These are phyloP conservation scores for Agelas oroides DNA, from an alignment of 37 sponge, comb jelly and placozoan genomes.

Conservation along the genomic window DNA sequence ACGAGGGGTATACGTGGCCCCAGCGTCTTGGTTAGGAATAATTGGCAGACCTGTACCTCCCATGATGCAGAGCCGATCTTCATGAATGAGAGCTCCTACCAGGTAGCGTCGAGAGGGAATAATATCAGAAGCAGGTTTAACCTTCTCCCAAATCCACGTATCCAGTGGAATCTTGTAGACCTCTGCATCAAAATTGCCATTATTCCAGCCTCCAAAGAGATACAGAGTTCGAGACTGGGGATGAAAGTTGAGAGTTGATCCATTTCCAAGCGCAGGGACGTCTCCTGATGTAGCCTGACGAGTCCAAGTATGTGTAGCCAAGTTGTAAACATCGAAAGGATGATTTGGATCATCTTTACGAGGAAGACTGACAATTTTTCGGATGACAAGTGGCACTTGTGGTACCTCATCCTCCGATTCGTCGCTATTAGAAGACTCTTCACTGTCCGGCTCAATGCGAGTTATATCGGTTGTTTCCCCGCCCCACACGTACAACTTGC, in stretches of 20 bases:
- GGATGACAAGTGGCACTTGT: not conserved
- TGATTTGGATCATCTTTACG: not conserved
- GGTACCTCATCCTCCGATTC: conserved; percentile 1
- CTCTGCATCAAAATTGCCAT: conserved; percentile 48
- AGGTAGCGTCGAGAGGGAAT: conserved; percentile 60
- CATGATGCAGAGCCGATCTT: conserved; percentile 38
- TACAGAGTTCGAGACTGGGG: not conserved
- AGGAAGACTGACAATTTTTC: conserved; percentile 14
- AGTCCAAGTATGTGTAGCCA: conserved; percentile 27
- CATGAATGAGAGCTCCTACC: conserved; percentile 35
- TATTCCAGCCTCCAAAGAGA: conserved; percentile 69
- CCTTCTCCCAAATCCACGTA: conserved; percentile 49
- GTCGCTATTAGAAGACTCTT: not conserved
- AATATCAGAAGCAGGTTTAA: not conserved
- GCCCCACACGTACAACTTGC: conserved; percentile 71
- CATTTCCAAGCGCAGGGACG: conserved; percentile 50
- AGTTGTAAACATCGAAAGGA: conserved; percentile 65
- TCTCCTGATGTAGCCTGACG: conserved; percentile 45
- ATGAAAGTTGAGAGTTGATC: conserved; percentile 32
- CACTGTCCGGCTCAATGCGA: not conserved
- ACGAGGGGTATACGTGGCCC: not conserved
- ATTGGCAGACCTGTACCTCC: conserved; percentile 62
- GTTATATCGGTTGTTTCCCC: conserved; percentile 26
- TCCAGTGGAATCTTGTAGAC: conserved; percentile 32
- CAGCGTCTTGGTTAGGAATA: conserved; percentile 30